Evolutionary conservation across 2,113 vertebrate genomes (phyloP).

Genomic region (Bambusicola thoracicus): DNA sequence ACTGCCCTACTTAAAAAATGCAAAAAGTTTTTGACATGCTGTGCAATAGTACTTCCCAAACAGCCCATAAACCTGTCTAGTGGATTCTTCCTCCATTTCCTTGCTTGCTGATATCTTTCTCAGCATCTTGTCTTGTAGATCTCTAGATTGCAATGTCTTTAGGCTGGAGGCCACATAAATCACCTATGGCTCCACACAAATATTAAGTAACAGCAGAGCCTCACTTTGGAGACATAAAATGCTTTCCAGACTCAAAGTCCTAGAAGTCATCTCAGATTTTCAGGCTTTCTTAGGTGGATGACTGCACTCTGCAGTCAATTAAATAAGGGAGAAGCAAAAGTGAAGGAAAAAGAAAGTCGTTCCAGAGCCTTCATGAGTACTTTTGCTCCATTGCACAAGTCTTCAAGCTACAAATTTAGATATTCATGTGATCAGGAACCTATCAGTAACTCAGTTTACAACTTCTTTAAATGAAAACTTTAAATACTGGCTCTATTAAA

Average conservation of each 20-base stretch:
- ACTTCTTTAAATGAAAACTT: neutral
- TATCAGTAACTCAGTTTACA: neutral
- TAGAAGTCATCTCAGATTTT: neutral
- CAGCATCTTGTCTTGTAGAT: neutral
- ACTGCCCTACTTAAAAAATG: slow-evolving; percentile 48
- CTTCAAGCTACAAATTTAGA: neutral
- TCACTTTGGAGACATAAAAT: neutral
- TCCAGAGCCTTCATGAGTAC: neutral
- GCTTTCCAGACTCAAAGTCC: neutral
- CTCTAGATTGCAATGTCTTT: neutral
- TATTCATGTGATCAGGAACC: neutral
- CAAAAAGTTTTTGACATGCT: neutral
- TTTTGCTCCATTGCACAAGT: neutral
- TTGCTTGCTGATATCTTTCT: slow-evolving; percentile 16
- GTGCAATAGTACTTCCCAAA: neutral
- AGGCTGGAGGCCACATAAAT: neutral
- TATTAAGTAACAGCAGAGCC: neutral
- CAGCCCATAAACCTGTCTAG: slow-evolving; percentile 13
- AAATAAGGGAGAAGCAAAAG: neutral
- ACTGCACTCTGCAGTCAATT: neutral
- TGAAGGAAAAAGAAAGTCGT: neutral
- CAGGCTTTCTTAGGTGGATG: neutral
- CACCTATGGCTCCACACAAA: neutral
- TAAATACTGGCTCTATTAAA: neutral
- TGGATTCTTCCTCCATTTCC: neutral